phyloP scores from a whole-genome alignment of 2,888 invertebrate species.

The Tuberolachnus salignus region DNA sequence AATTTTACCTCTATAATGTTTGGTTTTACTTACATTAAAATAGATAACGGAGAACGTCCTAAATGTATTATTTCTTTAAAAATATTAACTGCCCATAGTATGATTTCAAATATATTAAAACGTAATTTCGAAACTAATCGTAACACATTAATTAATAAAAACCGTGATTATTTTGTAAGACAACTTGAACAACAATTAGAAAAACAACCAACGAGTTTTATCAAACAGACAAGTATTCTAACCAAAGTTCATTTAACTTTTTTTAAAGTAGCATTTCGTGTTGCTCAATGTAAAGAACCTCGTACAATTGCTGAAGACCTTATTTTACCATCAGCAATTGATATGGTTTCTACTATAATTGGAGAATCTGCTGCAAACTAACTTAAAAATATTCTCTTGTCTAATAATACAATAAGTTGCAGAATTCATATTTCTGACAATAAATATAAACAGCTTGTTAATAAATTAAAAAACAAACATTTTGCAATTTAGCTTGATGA shows the following conservation, averaged over 20 bases:
- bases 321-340: slow-evolving; percentile 58
- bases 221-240: too few relatives aligned
- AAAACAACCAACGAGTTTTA: not conserved
- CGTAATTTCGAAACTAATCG: not conserved
- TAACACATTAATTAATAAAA: not conserved
- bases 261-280: not conserved
- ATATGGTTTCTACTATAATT: slow-evolving; percentile 59
- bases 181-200: not conserved
- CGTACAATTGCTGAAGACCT: slow-evolving; percentile 59
- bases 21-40: not conserved
- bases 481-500: slow-evolving; percentile 30
- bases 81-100: not conserved
- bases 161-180: not conserved
- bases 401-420: slow-evolving; percentile 46
- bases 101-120: not conserved
- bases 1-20: too few relatives aligned
- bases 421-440: slow-evolving; percentile 55
- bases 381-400: slow-evolving; percentile 33
- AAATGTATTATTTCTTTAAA: not conserved
- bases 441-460: slow-evolving; percentile 10
- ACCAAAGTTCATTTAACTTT: not conserved
- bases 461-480: slow-evolving; percentile 24
- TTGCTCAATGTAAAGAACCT: slow-evolving; percentile 58
- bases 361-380: slow-evolving; percentile 58
- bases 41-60: not conserved